Evolutionary conservation across 2,113 vertebrate genomes (phyloP), one percentile per base, ranked within the genome.

Genomic region (Grammatotria lemairii): DNA sequence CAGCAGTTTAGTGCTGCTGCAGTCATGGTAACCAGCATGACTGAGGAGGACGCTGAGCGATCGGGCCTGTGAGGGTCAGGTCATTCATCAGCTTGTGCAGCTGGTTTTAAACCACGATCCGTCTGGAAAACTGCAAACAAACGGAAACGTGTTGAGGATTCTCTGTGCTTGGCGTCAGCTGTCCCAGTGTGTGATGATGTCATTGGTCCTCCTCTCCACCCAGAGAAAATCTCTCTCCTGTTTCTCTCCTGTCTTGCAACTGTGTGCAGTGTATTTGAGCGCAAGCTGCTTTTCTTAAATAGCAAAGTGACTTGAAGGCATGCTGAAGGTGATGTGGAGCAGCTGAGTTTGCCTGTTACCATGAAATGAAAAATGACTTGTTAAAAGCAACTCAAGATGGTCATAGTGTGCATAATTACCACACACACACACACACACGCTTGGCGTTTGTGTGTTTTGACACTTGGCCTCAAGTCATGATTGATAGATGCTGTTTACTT

Each of bases 401-500:
- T 84, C 16, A 35, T 6, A 31, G 88, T 53, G 81, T 78, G 82
- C 16, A 26, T 84, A 73, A 86, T 81, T 23, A 81, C 33, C 83
- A 80, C 73, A 73, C 84, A 68, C 80, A 80, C 8, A 21, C n/a
- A 53, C 84, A 13, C 70, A 85, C 31, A 80, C 35, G 84, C 89
- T 55, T 88, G 86, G 82, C 88, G 53, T 78, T 87, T 88, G 83
- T 85, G 87, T 80, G 54, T 84, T 91, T 31, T 82, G 84, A 93
- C 90, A 82, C 88, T 92, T 91, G 81, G 90, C 87, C 91, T 84
- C 49, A 17, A 85, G 87, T 88, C 47, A 35, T 95, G 95, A 95
- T 95, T 95, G 95, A 95, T 95, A 94, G 94, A 95, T 93, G 90
- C 90, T 91, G 94, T 93, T 95, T 93, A 92, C 89, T 92, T 94